Percentiles rank a stretch among this genome's conserved stretches.
Conservation (phyloP, 37 sponge, comb jelly and placozoan genomes). For the Halichondria panicea region DNA sequence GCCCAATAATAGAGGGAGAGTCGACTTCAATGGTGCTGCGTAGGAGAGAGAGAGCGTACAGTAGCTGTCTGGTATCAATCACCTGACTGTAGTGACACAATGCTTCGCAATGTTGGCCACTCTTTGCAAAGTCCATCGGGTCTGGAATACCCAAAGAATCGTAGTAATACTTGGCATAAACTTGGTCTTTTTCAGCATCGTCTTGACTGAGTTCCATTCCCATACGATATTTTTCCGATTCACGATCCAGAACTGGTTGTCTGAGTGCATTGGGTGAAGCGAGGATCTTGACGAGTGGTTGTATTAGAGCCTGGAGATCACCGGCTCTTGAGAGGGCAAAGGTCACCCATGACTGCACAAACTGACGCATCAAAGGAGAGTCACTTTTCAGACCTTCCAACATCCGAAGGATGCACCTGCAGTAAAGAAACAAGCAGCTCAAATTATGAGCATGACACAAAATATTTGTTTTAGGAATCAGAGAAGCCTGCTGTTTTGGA, state of each 20-base stretch:
- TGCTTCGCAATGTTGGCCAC: conserved; percentile 1
- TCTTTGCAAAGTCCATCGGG: conserved; percentile 1
- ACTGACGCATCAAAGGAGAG: conserved; percentile 6
- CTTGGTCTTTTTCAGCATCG: conserved; percentile 11
- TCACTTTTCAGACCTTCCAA: conserved; percentile 56
- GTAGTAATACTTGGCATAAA: conserved; percentile 47
- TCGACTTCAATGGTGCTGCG: conserved; percentile 2
- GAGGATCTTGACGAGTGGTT: conserved; percentile 45
- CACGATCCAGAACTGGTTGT: neutral
- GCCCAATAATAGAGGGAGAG: neutral
- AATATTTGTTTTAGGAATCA: too few relatives aligned
- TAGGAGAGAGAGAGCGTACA: conserved; percentile 41
- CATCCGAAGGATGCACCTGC: conserved; percentile 52
- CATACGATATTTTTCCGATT: neutral
- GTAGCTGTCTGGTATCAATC: conserved; percentile 36
- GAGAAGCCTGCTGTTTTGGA: too few relatives aligned
- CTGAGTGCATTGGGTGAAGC: conserved; percentile 13
- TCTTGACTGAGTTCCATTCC: neutral
- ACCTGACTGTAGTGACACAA: conserved; percentile 25
- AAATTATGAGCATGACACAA: too few relatives aligned
- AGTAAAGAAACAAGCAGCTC: too few relatives aligned
- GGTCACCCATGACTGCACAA: conserved; percentile 47
- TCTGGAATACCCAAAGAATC: conserved; percentile 3
- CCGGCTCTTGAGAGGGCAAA: neutral
- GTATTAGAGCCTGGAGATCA: conserved; percentile 8